phyloP scores from a whole-genome alignment of 2,888 invertebrate species.

The Oxycera nigricornis region DNA sequence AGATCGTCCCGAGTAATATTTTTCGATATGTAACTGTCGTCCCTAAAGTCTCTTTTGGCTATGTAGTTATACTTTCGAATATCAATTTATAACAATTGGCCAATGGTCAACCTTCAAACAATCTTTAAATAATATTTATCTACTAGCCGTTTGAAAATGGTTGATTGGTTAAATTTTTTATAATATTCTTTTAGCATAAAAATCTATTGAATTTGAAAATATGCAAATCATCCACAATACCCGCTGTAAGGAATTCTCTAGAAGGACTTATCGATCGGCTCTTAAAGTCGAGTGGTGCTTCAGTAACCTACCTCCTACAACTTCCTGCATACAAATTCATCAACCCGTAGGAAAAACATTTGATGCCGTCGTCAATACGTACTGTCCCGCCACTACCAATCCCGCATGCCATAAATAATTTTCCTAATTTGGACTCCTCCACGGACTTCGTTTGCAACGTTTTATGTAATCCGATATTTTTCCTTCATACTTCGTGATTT shows the following conservation, averaged over 20 bases:
- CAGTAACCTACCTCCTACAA: background rate
- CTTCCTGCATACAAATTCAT: background rate
- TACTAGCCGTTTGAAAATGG: too few relatives aligned
- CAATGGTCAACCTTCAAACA: too few relatives aligned
- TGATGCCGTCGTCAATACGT: background rate
- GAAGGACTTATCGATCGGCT: constrained; percentile 15
- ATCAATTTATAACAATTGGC: too few relatives aligned
- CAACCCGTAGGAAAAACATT: background rate
- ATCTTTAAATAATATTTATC: too few relatives aligned
- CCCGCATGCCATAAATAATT: constrained; percentile 32
- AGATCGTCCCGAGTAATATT: too few relatives aligned
- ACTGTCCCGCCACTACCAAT: background rate
- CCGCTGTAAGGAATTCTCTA: constrained; percentile 5
- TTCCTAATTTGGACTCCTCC: constrained; percentile 27
- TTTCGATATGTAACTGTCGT: too few relatives aligned
- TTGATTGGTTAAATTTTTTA: too few relatives aligned
- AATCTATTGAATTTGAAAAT: constrained; percentile 10
- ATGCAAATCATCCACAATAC: constrained; percentile 23
- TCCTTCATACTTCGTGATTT: background rate
- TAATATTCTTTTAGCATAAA: background rate
- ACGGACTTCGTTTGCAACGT: background rate
- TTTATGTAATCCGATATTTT: constrained; percentile 9
- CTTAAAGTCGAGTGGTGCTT: background rate
- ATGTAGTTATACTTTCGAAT: too few relatives aligned
- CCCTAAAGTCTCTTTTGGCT: too few relatives aligned